Percentiles rank a stretch among this genome's conserved stretches.
phyloP scores from a whole-genome alignment of 64 coral and sea anemone genomes.

The Porites australiensis region DNA sequence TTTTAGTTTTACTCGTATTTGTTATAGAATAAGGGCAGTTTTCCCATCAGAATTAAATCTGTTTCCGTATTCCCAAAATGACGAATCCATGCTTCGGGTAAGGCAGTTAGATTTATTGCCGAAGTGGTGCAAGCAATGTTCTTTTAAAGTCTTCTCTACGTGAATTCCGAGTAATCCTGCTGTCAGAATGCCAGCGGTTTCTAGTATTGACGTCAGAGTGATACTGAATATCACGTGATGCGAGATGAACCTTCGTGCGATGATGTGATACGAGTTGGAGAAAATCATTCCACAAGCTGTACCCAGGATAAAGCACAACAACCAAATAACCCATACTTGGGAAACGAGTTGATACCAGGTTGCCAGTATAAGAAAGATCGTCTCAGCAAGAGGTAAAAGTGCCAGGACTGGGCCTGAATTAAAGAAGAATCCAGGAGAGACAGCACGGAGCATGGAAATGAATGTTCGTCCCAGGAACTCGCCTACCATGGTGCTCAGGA shows the following conservation, averaged over 20 bases:
- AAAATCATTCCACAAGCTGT: conserved; percentile 54
- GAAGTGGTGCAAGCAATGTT: conserved; percentile 21
- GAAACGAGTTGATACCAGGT: conserved; percentile 70
- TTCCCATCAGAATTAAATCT: neutral
- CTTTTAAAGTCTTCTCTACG: conserved; percentile 38
- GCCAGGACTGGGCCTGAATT: conserved; percentile 32
- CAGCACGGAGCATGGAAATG: conserved; percentile 68
- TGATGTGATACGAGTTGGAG: conserved; percentile 66
- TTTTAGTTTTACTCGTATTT: neutral
- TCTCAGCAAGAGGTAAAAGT: conserved; percentile 58
- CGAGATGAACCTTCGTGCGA: conserved; percentile 34
- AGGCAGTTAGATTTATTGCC: conserved; percentile 34
- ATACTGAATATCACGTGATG: conserved; percentile 62
- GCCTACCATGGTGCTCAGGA: conserved; percentile 74
- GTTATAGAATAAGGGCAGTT: conserved; percentile 1
- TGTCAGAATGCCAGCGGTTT: conserved; percentile 74
- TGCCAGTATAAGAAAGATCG: conserved; percentile 60
- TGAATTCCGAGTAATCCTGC: conserved; percentile 82
- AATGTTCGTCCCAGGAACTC: conserved; percentile 86
- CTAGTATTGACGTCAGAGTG: conserved; percentile 56
- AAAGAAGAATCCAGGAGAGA: conserved; percentile 53
- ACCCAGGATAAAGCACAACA: conserved; percentile 77
- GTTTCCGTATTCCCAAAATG: conserved; percentile 58
- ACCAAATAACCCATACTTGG: conserved; percentile 68
- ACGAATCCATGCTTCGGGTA: conserved; percentile 17